Evolutionary conservation across 2,797 vertebrate species (phyloP), one percentile per base, ranked within the genome.

Genomic region (Diplodus sargus): DNA sequence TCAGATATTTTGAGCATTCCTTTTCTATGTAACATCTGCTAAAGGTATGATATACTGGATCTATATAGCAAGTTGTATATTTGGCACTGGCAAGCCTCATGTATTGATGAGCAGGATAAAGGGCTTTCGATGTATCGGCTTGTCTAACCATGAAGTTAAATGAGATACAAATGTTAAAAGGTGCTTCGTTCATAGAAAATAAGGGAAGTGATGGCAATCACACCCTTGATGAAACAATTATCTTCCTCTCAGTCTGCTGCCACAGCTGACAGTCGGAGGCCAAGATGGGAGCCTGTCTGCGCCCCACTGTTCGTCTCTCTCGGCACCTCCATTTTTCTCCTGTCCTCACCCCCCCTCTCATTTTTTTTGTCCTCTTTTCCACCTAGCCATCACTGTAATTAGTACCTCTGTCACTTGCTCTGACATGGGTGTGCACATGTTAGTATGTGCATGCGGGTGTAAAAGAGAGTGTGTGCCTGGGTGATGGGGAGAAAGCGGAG

Each of bases 221-320:
- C 89, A 85, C 81, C 80, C 90, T 92, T 90, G 91, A 91, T 70
- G 77, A 91, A 92, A 93, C 93, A 90, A 93, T 93, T 88, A 91
- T 87, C 85, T 75, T 83, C 81, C 85, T 77, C 81, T 87, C 83
- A 83, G 76, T 83, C 83, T 80, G 78, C 85, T 81, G 80, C 85
- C 83, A 86, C 78, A 60, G 78, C 79, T 84, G 85, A 85, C 89
- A 84, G 68, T 81, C 76, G 42, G 65, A 85, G 81, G 85, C 85
- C 76, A 77, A 72, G 77, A 82, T 63, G 74, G 70, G 57, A 85
- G 73, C 56, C 74, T 63, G 73, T 53, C 74, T 63, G 81, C 18
- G 28, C 79, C 80, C 85, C 85, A 68, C 84, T 70, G 70, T 73
- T 85, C 67, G 71, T 57, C 65, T 69, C 79, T 18, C 54, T 76